These are phyloP conservation scores for Capitella teleta DNA, from an alignment of 1,140 invertebrate genomes.

Conservation along the genomic window DNA sequence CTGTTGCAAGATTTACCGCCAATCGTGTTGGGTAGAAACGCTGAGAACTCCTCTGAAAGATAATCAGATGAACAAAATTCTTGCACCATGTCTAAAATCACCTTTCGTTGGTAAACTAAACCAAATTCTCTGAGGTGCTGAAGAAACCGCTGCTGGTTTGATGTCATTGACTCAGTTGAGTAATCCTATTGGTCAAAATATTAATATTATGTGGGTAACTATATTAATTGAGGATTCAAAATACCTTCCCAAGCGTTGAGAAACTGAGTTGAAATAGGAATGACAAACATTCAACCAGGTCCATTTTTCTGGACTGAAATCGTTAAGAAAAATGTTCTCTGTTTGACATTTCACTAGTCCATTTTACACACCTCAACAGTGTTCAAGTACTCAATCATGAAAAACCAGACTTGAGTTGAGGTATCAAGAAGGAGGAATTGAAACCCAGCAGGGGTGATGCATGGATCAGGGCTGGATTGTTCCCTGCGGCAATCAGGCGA, in stretches of 20 bases:
- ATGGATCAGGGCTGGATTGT: constrained; percentile 51
- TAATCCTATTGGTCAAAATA: constrained; percentile 60
- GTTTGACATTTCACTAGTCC: not conserved
- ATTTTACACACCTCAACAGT: constrained; percentile 56
- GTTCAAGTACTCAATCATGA: constrained; percentile 88
- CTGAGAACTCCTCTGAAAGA: constrained; percentile 64
- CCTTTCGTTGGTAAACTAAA: constrained; percentile 79
- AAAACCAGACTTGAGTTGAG: constrained; percentile 86
- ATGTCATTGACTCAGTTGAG: constrained; percentile 85
- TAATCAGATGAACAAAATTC: not conserved
- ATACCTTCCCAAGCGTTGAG: constrained; percentile 80
- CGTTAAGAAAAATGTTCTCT: not conserved
- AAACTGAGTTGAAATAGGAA: constrained; percentile 95
- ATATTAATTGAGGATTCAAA: not conserved
- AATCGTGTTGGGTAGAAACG: constrained; percentile 89
- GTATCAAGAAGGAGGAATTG: constrained; percentile 91
- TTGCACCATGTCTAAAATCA: constrained; percentile 25
- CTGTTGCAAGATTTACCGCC: constrained; percentile 76
- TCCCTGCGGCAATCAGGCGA: not conserved
- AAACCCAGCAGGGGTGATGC: constrained; percentile 47
- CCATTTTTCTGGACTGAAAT: constrained; percentile 58
- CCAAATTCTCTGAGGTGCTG: constrained; percentile 95
- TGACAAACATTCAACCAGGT: constrained; percentile 79
- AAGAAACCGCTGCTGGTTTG: constrained; percentile 66
- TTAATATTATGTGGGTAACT: not conserved